Evolutionary conservation across 2,113 vertebrate species (phyloP).

Genomic region (Heterotilapia buettikoferi): DNA sequence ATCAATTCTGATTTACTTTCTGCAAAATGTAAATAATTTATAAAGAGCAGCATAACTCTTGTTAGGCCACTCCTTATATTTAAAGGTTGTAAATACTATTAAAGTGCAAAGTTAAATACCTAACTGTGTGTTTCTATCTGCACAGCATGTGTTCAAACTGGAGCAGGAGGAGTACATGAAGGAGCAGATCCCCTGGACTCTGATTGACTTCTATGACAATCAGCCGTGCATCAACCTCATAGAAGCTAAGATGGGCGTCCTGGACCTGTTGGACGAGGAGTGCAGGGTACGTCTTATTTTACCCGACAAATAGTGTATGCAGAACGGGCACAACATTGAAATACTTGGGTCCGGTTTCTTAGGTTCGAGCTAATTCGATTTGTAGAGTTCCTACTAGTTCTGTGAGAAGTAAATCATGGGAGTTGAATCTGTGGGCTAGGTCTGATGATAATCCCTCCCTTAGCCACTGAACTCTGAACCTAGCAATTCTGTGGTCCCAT

Average conservation of each 20-base stretch:
- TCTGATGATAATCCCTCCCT: background rate
- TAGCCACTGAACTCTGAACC: background rate
- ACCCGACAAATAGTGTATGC: background rate
- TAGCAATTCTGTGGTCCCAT: background rate
- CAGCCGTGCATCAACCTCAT: conserved; percentile 99
- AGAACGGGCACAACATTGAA: background rate
- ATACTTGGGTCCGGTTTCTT: background rate
- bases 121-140: background rate
- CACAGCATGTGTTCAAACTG: conserved; percentile 95
- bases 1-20: background rate
- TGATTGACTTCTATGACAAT: conserved; percentile 99
- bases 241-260: conserved; percentile 92
- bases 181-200: conserved; percentile 98
- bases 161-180: conserved; percentile 99
- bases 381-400: background rate
- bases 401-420: background rate
- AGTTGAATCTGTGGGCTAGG: background rate
- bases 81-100: background rate
- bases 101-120: background rate
- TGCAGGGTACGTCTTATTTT: conserved; percentile 77
- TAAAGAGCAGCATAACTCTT: background rate
- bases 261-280: conserved; percentile 96
- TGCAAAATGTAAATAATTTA: background rate
- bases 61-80: background rate
- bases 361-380: rapidly evolving